Evolutionary conservation across 2,113 vertebrate species (phyloP).

Genomic region (Corydoras sp.): DNA sequence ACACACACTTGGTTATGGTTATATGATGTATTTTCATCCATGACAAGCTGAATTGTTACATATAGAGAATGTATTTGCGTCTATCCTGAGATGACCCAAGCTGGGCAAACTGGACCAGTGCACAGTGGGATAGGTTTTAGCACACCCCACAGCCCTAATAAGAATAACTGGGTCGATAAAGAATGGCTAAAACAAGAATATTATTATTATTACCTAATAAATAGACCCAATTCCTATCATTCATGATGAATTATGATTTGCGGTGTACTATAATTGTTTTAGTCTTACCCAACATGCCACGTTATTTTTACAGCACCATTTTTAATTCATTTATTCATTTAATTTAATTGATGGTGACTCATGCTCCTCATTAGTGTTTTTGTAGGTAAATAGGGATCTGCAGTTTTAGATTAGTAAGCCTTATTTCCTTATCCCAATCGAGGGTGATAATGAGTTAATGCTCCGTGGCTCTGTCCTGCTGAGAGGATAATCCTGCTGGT

Average conservation of each 20-base stretch:
- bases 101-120: too few species aligned
- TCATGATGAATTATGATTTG: not conserved
- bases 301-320: not conserved
- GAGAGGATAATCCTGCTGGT: conserved; percentile 40
- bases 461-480: conserved; percentile 30
- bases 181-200: too few species aligned
- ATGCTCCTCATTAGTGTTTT: not conserved
- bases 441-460: conserved; percentile 30
- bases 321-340: not conserved
- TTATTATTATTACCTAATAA: too few species aligned
- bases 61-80: too few species aligned
- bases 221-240: not conserved
- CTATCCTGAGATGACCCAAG: too few species aligned
- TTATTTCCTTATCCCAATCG: conserved; percentile 34
- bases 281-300: not conserved
- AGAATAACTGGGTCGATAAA: too few species aligned
- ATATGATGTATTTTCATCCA: too few species aligned
- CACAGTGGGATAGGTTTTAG: too few species aligned
- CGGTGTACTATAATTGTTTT: not conserved
- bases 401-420: conserved; percentile 4
- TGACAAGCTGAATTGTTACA: too few species aligned
- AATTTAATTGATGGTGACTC: not conserved
- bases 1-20: too few species aligned
- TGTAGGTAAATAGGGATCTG: conserved; percentile 14
- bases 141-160: too few species aligned